Evolutionary conservation across 1,140 invertebrate genomes (phyloP).

Genomic region (Orussus abietinus): DNA sequence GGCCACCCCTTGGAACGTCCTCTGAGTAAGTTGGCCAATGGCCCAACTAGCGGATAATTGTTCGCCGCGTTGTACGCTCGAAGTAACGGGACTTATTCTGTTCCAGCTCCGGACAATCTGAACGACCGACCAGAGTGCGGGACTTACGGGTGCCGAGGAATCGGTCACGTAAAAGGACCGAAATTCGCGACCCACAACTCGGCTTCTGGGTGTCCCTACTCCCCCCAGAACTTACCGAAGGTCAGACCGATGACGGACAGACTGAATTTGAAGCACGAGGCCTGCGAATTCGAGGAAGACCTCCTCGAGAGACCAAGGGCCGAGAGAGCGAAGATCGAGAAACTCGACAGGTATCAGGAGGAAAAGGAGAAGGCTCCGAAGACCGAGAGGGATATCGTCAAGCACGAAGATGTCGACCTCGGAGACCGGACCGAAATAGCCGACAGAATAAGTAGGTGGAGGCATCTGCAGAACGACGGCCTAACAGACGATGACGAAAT

Average conservation of each 20-base stretch:
- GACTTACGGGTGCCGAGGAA: constrained; percentile 73
- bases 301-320: constrained; percentile 34
- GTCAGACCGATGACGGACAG: constrained; percentile 57
- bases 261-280: constrained; percentile 45
- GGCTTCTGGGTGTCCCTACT: constrained; percentile 81
- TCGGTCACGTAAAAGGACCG: constrained; percentile 73
- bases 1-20: constrained; percentile 82
- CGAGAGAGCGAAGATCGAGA: constrained; percentile 37
- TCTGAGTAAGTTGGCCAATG: constrained; percentile 56
- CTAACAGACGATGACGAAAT: constrained; percentile 46
- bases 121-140: constrained; percentile 63
- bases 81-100: constrained; percentile 14
- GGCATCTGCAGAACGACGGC: constrained; percentile 38
- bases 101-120: constrained; percentile 60
- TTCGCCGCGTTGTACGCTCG: constrained; percentile 1
- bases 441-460: constrained; percentile 37
- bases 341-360: constrained; percentile 27
- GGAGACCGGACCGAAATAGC: constrained; percentile 40
- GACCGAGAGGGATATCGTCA: constrained; percentile 36
- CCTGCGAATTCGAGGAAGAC: constrained; percentile 43
- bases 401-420: constrained; percentile 47
- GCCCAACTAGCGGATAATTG: neutral
- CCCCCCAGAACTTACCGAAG: constrained; percentile 64
- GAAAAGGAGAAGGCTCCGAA: constrained; percentile 35
- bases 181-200: constrained; percentile 73